phyloP scores from a whole-genome alignment of 1,140 invertebrate genomes.

The Physella acuta region DNA sequence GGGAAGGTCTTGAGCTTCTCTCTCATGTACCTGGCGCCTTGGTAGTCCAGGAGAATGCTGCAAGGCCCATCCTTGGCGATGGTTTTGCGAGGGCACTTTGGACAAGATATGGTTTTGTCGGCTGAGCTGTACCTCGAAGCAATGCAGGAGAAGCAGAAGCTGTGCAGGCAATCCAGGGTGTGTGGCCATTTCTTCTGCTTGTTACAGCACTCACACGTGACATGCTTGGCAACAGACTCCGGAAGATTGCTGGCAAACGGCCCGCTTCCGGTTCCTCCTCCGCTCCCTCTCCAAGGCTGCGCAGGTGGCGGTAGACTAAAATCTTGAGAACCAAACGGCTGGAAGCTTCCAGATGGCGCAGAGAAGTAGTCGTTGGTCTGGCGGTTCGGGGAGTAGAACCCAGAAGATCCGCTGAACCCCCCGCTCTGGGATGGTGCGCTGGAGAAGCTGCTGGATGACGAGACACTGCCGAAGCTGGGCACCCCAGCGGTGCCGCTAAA shows the following conservation, averaged over 20 bases:
- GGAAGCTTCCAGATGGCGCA: background rate
- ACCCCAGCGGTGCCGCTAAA: no score
- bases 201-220: constrained; percentile 5
- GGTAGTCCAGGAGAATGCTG: constrained; percentile 1
- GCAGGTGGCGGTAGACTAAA: constrained; percentile 14
- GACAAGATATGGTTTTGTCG: constrained; percentile 2
- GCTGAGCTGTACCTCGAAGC: background rate
- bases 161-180: constrained; percentile 13
- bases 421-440: background rate
- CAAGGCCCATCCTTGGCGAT: background rate
- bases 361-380: background rate
- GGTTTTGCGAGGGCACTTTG: background rate
- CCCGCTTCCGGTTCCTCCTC: no score
- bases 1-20: constrained; percentile 5
- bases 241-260: background rate
- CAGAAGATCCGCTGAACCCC: background rate
- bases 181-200: constrained; percentile 16
- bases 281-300: background rate
- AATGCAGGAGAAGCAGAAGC: constrained; percentile 20
- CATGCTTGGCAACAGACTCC: background rate
- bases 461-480: background rate
- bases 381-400: background rate
- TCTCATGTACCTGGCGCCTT: constrained; percentile 1
- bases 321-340: constrained; percentile 7
- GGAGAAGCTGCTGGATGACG: background rate